Evolutionary conservation across 2,797 vertebrate species (phyloP).

Genomic region (Petrocephalus schoutedeni): DNA sequence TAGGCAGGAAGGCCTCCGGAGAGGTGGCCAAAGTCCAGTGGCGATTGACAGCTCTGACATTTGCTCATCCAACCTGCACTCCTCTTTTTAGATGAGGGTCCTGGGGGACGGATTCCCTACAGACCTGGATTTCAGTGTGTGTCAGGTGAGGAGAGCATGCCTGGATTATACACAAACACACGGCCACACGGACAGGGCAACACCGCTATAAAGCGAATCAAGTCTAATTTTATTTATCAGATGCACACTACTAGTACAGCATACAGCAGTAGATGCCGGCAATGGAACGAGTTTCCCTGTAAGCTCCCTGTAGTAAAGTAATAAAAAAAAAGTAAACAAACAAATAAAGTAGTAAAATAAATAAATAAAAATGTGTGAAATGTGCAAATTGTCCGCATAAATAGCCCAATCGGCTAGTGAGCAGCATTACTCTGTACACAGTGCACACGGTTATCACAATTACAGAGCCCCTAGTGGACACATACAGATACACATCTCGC

Average conservation of each 20-base stretch:
- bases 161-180: neutral
- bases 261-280: neutral
- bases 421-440: neutral
- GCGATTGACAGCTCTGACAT: conserved; percentile 64
- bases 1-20: conserved; percentile 51
- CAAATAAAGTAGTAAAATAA: neutral
- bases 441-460: neutral
- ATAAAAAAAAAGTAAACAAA: neutral
- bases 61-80: conserved; percentile 52
- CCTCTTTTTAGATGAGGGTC: conserved; percentile 48
- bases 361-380: neutral
- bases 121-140: neutral
- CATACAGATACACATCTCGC: neutral
- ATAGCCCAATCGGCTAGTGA: neutral
- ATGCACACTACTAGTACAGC: neutral
- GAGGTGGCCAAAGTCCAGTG: conserved; percentile 43
- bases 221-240: neutral
- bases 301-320: neutral
- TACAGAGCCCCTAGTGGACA: neutral
- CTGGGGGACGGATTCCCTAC: conserved; percentile 37
- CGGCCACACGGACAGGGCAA: conserved; percentile 6
- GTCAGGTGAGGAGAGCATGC: neutral
- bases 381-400: neutral
- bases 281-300: neutral
- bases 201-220: neutral